Percentiles rank a stretch among this genome's conserved stretches.
Conservation (phyloP, 2,113 vertebrate species). For the Anhinga anhinga region DNA sequence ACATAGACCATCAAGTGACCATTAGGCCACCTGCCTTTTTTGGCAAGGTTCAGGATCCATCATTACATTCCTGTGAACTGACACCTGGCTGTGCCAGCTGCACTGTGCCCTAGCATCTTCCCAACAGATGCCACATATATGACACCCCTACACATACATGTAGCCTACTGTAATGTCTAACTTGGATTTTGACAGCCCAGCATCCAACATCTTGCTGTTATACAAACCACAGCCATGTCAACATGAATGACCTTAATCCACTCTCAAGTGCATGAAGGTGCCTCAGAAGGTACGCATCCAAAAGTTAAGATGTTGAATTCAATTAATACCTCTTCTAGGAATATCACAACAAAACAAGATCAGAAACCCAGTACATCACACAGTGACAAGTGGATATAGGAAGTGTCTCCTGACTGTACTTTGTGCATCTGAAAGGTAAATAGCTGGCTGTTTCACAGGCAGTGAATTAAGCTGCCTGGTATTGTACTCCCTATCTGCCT, state of each 20-base stretch:
- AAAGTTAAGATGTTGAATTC: neutral
- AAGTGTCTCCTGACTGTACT: neutral
- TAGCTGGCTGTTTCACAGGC: neutral
- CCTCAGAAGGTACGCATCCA: neutral
- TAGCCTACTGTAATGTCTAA: neutral
- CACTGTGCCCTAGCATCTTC: neutral
- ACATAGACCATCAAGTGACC: neutral
- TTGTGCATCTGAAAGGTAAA: neutral
- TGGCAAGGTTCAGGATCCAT: neutral
- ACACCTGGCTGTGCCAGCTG: neutral
- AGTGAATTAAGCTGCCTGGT: neutral
- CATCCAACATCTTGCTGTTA: neutral
- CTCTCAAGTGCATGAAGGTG: neutral
- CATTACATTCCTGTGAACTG: neutral
- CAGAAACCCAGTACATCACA: neutral
- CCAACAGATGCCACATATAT: neutral
- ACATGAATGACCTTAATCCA: neutral
- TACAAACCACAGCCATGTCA: neutral
- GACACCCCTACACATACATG: neutral
- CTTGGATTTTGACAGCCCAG: neutral
- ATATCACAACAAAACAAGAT: neutral
- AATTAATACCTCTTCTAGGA: neutral
- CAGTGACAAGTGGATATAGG: neutral
- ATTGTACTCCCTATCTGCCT: neutral
- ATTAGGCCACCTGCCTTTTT: neutral